These are phyloP conservation scores for Phasia obesa DNA, from an alignment of 2,888 invertebrate genomes.

Conservation along the genomic window DNA sequence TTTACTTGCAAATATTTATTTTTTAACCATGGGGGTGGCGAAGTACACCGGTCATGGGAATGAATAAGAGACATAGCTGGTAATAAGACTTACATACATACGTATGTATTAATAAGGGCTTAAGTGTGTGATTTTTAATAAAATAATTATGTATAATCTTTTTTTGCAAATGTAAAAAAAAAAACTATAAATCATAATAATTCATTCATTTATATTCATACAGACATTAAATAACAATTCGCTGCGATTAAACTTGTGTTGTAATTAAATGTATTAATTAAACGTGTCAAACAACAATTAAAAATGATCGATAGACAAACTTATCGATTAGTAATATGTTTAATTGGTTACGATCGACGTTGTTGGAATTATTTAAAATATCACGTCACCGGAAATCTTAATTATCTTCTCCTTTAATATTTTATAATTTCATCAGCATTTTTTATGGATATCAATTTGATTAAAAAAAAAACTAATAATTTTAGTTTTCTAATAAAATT, in stretches of 20 bases:
- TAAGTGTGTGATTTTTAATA: not conserved
- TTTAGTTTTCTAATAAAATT: not conserved
- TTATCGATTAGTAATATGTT: slow-evolving; percentile 9
- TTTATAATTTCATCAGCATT: slow-evolving; percentile 19
- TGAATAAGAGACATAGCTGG: no score
- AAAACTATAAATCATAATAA: no score
- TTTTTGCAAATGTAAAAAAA: no score
- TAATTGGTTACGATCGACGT: not conserved
- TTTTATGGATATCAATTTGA: not conserved
- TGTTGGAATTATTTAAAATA: slow-evolving; percentile 17
- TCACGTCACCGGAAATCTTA: slow-evolving; percentile 57
- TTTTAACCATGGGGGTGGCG: no score
- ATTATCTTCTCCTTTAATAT: slow-evolving; percentile 14
- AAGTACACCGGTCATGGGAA: no score
- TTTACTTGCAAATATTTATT: no score
- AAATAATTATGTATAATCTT: not conserved
- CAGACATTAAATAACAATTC: slow-evolving; percentile 36
- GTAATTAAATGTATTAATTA: slow-evolving; percentile 43
- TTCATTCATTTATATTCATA: not conserved
- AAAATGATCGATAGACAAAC: slow-evolving; percentile 13
- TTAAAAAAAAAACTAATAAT: not conserved
- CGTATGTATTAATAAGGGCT: not conserved
- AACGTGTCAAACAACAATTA: slow-evolving; percentile 37
- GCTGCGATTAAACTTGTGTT: slow-evolving; percentile 37
- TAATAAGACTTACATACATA: no score